phyloP scores from a whole-genome alignment of 2,888 invertebrate genomes.

The Nowickia ferox region DNA sequence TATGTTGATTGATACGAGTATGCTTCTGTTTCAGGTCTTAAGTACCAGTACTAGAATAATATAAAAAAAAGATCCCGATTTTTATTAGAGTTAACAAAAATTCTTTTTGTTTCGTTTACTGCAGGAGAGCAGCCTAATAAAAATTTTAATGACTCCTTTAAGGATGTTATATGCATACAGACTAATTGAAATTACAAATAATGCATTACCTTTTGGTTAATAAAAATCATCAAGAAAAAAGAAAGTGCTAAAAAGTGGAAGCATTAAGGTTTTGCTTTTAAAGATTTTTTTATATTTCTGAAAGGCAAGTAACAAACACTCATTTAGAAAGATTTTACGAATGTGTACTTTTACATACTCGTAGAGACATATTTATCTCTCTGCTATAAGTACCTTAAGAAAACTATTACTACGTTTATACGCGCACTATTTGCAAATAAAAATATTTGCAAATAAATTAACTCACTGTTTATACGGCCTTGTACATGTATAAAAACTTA shows the following conservation, averaged over 20 bases:
- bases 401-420: no score
- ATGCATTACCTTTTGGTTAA: not conserved
- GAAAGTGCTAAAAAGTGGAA: not conserved
- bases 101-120: not conserved
- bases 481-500: no score
- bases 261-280: not conserved
- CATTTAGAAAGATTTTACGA: not conserved
- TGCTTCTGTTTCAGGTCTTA: not conserved
- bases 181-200: constrained; percentile 62
- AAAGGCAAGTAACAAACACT: not conserved
- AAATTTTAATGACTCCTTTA: constrained; percentile 6
- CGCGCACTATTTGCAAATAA: no score
- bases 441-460: no score
- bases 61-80: not conserved
- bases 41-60: not conserved
- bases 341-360: no score
- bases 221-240: not conserved
- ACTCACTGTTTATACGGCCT: no score
- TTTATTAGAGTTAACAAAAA: not conserved
- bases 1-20: not conserved
- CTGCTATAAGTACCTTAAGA: no score
- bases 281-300: no score
- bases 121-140: no score
- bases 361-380: no score
- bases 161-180: constrained; percentile 50